These are phyloP conservation scores for Chlorospingus flavigularis DNA, from an alignment of 2,797 vertebrate species.

Conservation along the genomic window DNA sequence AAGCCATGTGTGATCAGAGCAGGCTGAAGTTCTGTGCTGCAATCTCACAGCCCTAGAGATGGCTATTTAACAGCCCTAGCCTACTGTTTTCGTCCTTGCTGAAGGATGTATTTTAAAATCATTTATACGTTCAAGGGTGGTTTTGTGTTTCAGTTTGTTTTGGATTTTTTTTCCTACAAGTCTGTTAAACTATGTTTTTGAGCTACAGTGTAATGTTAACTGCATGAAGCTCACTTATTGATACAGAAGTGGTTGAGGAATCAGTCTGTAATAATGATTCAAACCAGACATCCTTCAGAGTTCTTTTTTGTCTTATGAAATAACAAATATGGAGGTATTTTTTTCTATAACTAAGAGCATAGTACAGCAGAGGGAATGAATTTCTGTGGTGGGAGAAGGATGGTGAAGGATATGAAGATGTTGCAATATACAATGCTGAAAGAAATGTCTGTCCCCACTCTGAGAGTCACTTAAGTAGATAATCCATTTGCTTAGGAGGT, in stretches of 20 bases:
- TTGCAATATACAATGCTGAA: not conserved
- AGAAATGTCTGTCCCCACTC: not conserved
- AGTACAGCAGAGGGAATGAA: not conserved
- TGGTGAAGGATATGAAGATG: not conserved
- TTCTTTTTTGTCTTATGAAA: not conserved
- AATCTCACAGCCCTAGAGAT: accelerated
- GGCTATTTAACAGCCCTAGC: not conserved
- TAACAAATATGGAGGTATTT: not conserved
- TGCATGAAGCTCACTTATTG: not conserved
- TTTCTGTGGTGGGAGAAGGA: not conserved
- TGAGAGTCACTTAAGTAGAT: not conserved
- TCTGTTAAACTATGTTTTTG: not conserved
- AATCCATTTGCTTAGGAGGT: constrained; percentile 24
- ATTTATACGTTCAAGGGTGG: not conserved
- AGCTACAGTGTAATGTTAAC: not conserved
- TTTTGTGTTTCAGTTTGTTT: not conserved
- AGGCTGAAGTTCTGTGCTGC: not conserved
- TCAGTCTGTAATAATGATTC: not conserved
- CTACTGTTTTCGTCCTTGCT: not conserved
- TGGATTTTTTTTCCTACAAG: not conserved
- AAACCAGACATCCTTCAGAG: not conserved
- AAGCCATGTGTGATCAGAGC: not conserved
- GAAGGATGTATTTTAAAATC: not conserved
- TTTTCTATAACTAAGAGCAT: not conserved
- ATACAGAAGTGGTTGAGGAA: not conserved